Conservation (phyloP, 2,888 invertebrate genomes). For the Drosophila neonasuta region DNA sequence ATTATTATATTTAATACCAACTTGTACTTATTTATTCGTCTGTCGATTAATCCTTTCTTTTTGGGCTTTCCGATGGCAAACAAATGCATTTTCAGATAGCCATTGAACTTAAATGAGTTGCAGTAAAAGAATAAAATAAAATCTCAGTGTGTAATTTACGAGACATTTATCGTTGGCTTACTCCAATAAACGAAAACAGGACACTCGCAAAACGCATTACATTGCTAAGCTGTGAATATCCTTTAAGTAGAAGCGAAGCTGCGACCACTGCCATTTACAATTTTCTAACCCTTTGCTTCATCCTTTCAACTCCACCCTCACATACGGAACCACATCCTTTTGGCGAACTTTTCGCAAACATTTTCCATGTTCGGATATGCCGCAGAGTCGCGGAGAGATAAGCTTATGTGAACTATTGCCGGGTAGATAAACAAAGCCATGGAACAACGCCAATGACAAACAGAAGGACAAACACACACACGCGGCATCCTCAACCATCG, state of each 20-base stretch:
- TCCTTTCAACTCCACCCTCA: conserved; percentile 10
- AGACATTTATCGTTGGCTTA: conserved; percentile 51
- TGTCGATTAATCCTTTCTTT: not conserved
- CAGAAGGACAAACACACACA: conserved; percentile 5
- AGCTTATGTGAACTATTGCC: conserved; percentile 81
- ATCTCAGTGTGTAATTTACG: conserved; percentile 59
- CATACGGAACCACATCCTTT: conserved; percentile 6
- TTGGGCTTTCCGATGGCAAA: conserved; percentile 22
- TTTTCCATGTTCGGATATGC: conserved; percentile 48
- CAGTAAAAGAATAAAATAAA: conserved; percentile 12
- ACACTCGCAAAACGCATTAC: conserved; percentile 65
- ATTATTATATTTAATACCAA: not conserved
- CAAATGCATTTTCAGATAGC: conserved; percentile 49
- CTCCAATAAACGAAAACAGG: conserved; percentile 50
- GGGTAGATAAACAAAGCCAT: conserved; percentile 76
- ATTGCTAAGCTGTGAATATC: conserved; percentile 74
- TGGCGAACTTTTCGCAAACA: conserved; percentile 70
- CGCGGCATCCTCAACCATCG: conserved; percentile 55
- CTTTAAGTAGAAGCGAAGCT: conserved; percentile 55
- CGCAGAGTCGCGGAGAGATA: conserved; percentile 58
- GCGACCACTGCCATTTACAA: conserved; percentile 60
- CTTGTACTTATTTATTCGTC: too few species aligned
- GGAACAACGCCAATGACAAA: conserved; percentile 36
- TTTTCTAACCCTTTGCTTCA: conserved; percentile 69
- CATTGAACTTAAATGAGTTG: conserved; percentile 11